A percentile compares a stretch with the other conserved stretches of the same genome.
phyloP scores from a whole-genome alignment of 2,888 invertebrate genomes.

The Tenthredo mesomela region DNA sequence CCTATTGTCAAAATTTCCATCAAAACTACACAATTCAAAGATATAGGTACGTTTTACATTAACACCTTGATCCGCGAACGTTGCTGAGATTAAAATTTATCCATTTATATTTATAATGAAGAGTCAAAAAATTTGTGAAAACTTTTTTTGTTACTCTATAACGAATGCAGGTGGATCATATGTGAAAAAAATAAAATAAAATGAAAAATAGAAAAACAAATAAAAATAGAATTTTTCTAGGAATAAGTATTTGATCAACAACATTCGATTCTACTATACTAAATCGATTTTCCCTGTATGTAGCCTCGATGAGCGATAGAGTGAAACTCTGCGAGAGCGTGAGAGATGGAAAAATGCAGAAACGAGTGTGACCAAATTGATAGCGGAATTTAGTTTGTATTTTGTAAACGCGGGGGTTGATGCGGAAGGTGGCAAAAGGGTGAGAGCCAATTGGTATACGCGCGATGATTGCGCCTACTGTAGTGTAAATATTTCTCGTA shows the following conservation, averaged over 20 bases:
- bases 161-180: background rate
- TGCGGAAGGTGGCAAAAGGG: conserved; percentile 60
- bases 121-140: background rate
- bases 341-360: conserved; percentile 51
- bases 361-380: conserved; percentile 64
- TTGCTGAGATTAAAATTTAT: background rate
- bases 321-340: conserved; percentile 33
- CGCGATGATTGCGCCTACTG: conserved; percentile 68
- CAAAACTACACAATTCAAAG: background rate
- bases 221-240: background rate
- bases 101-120: background rate
- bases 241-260: background rate
- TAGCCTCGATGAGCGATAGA: background rate
- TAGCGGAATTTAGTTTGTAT: conserved; percentile 65
- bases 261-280: conserved; percentile 22
- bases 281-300: background rate
- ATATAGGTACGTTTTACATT: background rate
- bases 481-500: conserved; percentile 68
- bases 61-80: background rate
- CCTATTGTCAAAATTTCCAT: conserved; percentile 21
- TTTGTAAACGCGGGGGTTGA: conserved; percentile 46
- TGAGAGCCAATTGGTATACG: conserved; percentile 66
- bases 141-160: background rate
- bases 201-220: too few species aligned
- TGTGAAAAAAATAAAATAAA: background rate